Base-by-base conservation (phyloP, 2,113 vertebrate genomes). In the Coturnix japonica region DNA sequence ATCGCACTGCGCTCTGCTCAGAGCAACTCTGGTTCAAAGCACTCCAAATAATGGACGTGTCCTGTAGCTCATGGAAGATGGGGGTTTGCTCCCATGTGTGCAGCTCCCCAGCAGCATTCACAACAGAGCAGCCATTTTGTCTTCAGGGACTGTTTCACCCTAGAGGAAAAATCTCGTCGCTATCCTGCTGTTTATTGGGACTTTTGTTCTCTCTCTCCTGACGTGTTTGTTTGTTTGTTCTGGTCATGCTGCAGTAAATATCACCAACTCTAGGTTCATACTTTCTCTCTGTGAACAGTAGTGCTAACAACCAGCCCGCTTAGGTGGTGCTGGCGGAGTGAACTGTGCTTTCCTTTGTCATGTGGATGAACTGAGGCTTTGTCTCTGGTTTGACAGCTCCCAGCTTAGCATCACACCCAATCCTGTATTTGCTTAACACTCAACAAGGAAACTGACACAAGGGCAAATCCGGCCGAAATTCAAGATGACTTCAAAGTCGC, bases 401-500 rank as follows among this genome's bases (percentile, higher is more conserved):
- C 92, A 79, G 86, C 83, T 95, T 91, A 96, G 64, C 59, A 73
- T 88, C 92, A 85, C 20, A 2, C 54, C 54, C 64, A 82, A 77
- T 82, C 51, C 86, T 60, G 0, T 22, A 78, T 87, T 81, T 87
- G 72, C 74, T 72, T 66, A 57, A 41, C 56, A 87, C 69, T 60
- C 30, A 33, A 63, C n/a, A 75, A 72, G 47, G 80, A 77, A 89
- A 64, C 69, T 80, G 75, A 60, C 81, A 64, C 26, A 18, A 60
- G 56, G 80, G 81, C 95, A 93, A 95, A 96, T 95, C 71, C 60
- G 43, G 28, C 66, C 69, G 78, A 71, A 81, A 92, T 85, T 76
- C 78, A 85, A 76, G 47, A 82, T 47, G 59, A 90, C 76, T 96
- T 96, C 92, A 96, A 91, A 89, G 93, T 79, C 87, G 10, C 43